phyloP scores from a whole-genome alignment of 2,113 vertebrate genomes.

The Forbesichthys agassizii region DNA sequence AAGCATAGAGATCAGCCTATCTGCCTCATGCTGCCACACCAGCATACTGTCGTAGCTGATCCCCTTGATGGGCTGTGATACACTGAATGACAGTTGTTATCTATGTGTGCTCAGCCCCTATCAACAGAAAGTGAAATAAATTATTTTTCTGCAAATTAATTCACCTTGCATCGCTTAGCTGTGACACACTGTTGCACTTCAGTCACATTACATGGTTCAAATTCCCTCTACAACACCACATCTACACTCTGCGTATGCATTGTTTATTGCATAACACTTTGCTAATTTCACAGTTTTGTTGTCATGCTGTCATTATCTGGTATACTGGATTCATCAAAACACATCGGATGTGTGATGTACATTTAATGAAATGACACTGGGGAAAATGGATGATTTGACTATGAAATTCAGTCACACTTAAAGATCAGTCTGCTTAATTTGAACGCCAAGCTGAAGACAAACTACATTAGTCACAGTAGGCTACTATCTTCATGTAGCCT shows the following conservation, averaged over 20 bases:
- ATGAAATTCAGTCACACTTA: no score
- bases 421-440: not conserved
- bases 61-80: slow-evolving; percentile 58
- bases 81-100: slow-evolving; percentile 57
- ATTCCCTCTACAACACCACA: not conserved
- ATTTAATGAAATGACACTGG: not conserved
- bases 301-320: slow-evolving; percentile 45
- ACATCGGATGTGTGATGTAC: slow-evolving; percentile 20
- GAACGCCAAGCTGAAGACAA: not conserved
- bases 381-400: not conserved
- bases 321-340: slow-evolving; percentile 36
- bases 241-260: no score
- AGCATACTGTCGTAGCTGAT: slow-evolving; percentile 54
- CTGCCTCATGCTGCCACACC: slow-evolving; percentile 31
- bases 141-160: slow-evolving; percentile 56
- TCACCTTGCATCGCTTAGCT: slow-evolving; percentile 32
- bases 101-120: slow-evolving; percentile 27
- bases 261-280: no score
- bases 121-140: slow-evolving; percentile 32
- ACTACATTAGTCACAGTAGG: not conserved
- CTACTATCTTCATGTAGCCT: not conserved
- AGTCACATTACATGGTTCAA: not conserved
- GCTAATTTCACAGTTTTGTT: slow-evolving; percentile 29
- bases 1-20: not conserved
- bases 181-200: slow-evolving; percentile 3